Evolutionary conservation across 2,113 vertebrate species (phyloP).

Genomic region (Lipophrys pholis): DNA sequence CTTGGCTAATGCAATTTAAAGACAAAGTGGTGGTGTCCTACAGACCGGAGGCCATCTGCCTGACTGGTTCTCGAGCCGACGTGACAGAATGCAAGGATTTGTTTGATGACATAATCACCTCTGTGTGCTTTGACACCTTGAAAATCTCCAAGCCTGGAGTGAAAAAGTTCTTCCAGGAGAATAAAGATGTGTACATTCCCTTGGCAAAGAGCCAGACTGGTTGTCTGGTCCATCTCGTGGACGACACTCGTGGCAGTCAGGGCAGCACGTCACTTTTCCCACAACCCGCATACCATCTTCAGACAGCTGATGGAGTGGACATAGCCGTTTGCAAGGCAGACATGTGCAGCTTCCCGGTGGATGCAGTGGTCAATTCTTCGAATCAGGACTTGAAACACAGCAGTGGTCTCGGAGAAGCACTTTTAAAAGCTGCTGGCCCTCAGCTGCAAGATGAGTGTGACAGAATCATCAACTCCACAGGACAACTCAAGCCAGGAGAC

Average conservation of each 20-base stretch:
- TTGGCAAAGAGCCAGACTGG: slow-evolving; percentile 54
- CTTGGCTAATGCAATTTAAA: slow-evolving; percentile 55
- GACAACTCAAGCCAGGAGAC: slow-evolving; percentile 61
- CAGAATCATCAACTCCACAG: slow-evolving; percentile 31
- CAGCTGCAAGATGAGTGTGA: slow-evolving; percentile 81
- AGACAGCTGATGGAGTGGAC: slow-evolving; percentile 74
- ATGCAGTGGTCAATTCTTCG: slow-evolving; percentile 85
- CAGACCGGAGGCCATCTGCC: slow-evolving; percentile 66
- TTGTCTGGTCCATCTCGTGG: slow-evolving; percentile 83
- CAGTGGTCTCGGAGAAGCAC: slow-evolving; percentile 74
- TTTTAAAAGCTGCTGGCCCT: slow-evolving; percentile 84
- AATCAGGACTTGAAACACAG: slow-evolving; percentile 76
- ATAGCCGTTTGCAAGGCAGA: slow-evolving; percentile 82
- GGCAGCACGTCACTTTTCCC: not conserved
- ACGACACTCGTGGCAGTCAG: slow-evolving; percentile 35
- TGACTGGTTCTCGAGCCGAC: slow-evolving; percentile 81
- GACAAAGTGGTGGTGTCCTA: slow-evolving; percentile 74
- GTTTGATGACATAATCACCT: slow-evolving; percentile 63
- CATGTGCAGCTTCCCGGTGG: slow-evolving; percentile 75
- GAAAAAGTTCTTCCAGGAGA: slow-evolving; percentile 81
- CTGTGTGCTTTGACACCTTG: slow-evolving; percentile 67
- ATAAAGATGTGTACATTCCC: slow-evolving; percentile 53
- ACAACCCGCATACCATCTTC: slow-evolving; percentile 36
- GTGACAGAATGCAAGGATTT: slow-evolving; percentile 56
- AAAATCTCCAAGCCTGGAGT: slow-evolving; percentile 80